A percentile compares a stretch with the other conserved stretches of the same genome.
Conservation (phyloP, 1,140 invertebrate species). For the Drosophila sucinea region DNA sequence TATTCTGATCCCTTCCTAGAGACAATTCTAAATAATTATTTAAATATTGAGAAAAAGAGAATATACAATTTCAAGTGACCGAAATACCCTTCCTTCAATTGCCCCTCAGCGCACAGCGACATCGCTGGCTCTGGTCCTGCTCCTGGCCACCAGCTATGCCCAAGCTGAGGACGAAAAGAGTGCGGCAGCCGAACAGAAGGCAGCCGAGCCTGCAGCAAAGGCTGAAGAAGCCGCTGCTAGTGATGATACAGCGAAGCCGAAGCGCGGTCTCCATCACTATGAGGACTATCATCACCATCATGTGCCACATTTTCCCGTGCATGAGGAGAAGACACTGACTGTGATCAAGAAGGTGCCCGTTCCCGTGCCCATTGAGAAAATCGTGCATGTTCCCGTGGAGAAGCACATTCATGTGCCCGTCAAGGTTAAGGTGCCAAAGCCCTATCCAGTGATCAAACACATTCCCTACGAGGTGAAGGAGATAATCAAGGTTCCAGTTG, state of each 20-base stretch:
- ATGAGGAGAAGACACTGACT: slow-evolving; percentile 89
- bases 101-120: slow-evolving; percentile 82
- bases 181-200: slow-evolving; percentile 84
- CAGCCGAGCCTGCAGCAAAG: slow-evolving; percentile 70
- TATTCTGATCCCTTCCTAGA: too few species aligned
- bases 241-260: slow-evolving; percentile 86
- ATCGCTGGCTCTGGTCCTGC: slow-evolving; percentile 84
- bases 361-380: slow-evolving; percentile 86
- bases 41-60: too few species aligned
- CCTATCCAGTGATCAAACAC: slow-evolving; percentile 87
- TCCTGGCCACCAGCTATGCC: slow-evolving; percentile 81
- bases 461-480: slow-evolving; percentile 87
- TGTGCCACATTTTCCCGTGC: slow-evolving; percentile 71
- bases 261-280: slow-evolving; percentile 86
- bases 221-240: slow-evolving; percentile 83
- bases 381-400: slow-evolving; percentile 85
- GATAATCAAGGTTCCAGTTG: slow-evolving; percentile 86
- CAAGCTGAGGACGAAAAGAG: slow-evolving; percentile 75
- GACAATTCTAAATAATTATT: too few species aligned
- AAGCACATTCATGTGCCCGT: slow-evolving; percentile 85
- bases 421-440: slow-evolving; percentile 85
- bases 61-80: too few species aligned
- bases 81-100: neutral
- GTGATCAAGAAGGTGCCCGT: slow-evolving; percentile 89
- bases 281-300: slow-evolving; percentile 83